Percentiles rank a stretch among this genome's conserved stretches.
These are phyloP conservation scores for Patiria miniata DNA, from an alignment of 35 echinoderm and acorn worm genomes.

Conservation along the genomic window DNA sequence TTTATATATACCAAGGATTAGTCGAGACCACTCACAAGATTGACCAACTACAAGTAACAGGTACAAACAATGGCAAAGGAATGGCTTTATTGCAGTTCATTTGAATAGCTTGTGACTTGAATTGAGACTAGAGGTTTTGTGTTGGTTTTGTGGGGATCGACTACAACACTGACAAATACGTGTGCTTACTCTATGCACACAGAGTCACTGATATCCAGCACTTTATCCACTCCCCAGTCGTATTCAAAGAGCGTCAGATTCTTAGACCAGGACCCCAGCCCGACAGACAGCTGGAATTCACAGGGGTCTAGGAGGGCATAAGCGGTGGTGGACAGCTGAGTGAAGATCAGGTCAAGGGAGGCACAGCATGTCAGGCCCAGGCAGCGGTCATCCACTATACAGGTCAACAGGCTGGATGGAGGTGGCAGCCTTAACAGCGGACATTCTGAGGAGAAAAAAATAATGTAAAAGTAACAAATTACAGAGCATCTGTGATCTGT, in stretches of 20 bases:
- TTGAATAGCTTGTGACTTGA: no score
- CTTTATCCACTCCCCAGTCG: constrained; percentile 1
- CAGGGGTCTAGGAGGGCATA: constrained; percentile 24
- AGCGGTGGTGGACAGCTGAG: neutral
- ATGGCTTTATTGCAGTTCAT: no score
- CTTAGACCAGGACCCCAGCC: constrained; percentile 10
- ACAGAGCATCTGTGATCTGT: neutral
- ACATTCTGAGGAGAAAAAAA: neutral
- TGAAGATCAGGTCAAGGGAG: constrained; percentile 17
- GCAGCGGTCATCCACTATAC: constrained; percentile 1
- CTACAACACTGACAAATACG: no score
- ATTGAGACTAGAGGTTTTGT: no score
- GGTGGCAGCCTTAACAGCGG: neutral
- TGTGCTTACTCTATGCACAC: constrained; percentile 4
- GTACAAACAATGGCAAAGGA: no score
- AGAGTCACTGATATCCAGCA: neutral
- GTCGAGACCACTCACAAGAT: no score
- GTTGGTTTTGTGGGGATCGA: no score
- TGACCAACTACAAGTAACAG: no score
- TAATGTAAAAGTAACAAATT: neutral
- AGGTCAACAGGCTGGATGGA: constrained; percentile 7
- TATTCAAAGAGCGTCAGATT: constrained; percentile 3
- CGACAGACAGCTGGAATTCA: constrained; percentile 32
- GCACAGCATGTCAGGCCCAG: neutral
- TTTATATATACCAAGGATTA: no score